Evolutionary conservation across 2,888 invertebrate species (phyloP).

Genomic region (Apamea sordens): DNA sequence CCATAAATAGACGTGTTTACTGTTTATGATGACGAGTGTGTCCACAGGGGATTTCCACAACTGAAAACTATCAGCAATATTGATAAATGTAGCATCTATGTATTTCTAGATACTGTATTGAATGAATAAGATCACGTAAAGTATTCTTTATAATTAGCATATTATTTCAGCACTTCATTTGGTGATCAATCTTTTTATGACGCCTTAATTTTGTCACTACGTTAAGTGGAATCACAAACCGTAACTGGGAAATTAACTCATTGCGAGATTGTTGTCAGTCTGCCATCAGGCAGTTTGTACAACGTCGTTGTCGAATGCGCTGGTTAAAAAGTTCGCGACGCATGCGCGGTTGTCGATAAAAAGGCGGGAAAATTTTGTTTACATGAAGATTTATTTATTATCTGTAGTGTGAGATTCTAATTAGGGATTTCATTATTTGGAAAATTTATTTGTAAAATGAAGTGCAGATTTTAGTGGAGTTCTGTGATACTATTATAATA

Average conservation of each 20-base stretch:
- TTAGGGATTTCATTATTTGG: slow-evolving; percentile 9
- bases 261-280: slow-evolving; percentile 74
- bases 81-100: not conserved
- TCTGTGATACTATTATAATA: slow-evolving; percentile 33
- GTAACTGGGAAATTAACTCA: slow-evolving; percentile 75
- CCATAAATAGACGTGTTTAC: slow-evolving; percentile 6
- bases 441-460: slow-evolving; percentile 16
- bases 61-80: slow-evolving; percentile 1
- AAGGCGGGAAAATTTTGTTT: slow-evolving; percentile 73
- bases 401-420: slow-evolving; percentile 20
- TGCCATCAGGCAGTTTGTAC: slow-evolving; percentile 78
- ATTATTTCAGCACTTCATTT: slow-evolving; percentile 39
- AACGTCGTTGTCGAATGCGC: slow-evolving; percentile 80
- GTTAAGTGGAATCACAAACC: slow-evolving; percentile 71
- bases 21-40: not conserved
- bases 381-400: slow-evolving; percentile 23
- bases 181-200: slow-evolving; percentile 32
- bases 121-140: slow-evolving; percentile 10
- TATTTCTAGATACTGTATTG: not conserved
- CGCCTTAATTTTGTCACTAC: slow-evolving; percentile 56
- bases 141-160: slow-evolving; percentile 16
- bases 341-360: slow-evolving; percentile 71
- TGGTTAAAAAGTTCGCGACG: slow-evolving; percentile 77
- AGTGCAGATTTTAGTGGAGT: slow-evolving; percentile 40
- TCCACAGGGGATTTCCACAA: slow-evolving; percentile 18